Percentiles rank a stretch among this genome's conserved stretches.
phyloP scores from a whole-genome alignment of 2,888 invertebrate species.

The Caenorhabditis sulstoni region DNA sequence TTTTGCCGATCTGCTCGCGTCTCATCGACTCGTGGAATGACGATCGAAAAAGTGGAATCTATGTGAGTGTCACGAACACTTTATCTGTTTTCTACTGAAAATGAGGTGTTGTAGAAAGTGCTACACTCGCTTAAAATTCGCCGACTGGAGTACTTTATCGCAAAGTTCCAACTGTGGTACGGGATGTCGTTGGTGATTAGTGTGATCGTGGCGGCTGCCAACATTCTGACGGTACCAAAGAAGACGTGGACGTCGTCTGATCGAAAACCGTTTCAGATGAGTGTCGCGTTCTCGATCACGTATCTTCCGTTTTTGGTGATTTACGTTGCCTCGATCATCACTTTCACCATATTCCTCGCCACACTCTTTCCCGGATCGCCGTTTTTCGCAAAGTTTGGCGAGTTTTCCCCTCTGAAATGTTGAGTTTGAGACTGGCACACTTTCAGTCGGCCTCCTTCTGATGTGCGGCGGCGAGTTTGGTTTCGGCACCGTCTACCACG shows the following conservation, averaged over 20 bases:
- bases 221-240: constrained; percentile 4
- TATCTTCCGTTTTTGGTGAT: constrained; percentile 28
- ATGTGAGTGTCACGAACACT: too few relatives aligned
- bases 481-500: constrained; percentile 31
- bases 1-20: constrained; percentile 38
- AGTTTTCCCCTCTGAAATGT: too few relatives aligned
- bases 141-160: constrained; percentile 32
- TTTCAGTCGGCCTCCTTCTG: constrained; percentile 33
- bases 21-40: constrained; percentile 45
- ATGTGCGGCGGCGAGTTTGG: constrained; percentile 48
- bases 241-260: not conserved
- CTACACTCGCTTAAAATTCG: constrained; percentile 13
- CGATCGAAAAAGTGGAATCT: constrained; percentile 42
- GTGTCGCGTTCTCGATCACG: constrained; percentile 2
- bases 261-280: constrained; percentile 10
- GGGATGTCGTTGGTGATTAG: constrained; percentile 14
- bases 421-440: too few relatives aligned
- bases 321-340: constrained; percentile 32
- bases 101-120: constrained; percentile 15
- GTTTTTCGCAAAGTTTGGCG: constrained; percentile 32
- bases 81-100: too few relatives aligned
- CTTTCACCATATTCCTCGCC: constrained; percentile 43
- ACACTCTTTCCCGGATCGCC: constrained; percentile 25
- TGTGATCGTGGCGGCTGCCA: constrained; percentile 3
- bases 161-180: constrained; percentile 46